Evolutionary conservation across 2,113 vertebrate species (phyloP).

Genomic region (Panthera uncia): DNA sequence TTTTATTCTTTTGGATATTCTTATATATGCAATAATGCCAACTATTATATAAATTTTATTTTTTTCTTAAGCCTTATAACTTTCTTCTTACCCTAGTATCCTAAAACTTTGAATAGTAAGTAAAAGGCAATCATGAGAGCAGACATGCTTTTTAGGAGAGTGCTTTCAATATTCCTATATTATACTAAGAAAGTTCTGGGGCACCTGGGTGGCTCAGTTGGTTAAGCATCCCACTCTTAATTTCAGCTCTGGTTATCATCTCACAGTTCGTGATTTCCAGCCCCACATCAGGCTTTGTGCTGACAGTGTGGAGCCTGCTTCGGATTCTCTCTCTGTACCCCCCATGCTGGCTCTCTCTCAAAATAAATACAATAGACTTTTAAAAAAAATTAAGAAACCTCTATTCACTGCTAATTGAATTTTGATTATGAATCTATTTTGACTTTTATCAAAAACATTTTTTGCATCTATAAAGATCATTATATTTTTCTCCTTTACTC

Average conservation of each 20-base stretch:
- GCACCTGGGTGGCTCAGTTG: no score
- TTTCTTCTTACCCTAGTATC: not conserved
- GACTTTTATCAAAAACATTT: not conserved
- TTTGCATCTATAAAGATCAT: not conserved
- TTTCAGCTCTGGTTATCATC: no score
- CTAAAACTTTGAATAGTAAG: not conserved
- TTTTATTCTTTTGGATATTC: not conserved
- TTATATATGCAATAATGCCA: not conserved
- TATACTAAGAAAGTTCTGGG: not conserved
- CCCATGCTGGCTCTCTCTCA: no score
- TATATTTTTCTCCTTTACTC: not conserved
- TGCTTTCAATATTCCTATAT: not conserved
- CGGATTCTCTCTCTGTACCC: no score
- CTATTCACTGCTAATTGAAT: not conserved
- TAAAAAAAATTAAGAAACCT: not conserved
- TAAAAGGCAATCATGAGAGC: not conserved
- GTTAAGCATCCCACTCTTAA: no score
- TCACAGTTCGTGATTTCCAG: no score
- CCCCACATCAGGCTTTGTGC: no score
- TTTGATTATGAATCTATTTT: not conserved
- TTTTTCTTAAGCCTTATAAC: not conserved
- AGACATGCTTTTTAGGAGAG: not conserved
- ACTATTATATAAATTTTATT: not conserved
- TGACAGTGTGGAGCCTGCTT: no score
- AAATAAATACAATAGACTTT: no score